Percentiles rank a stretch among this genome's conserved stretches.
These are phyloP conservation scores for Punctoribates punctum DNA, from an alignment of 2,888 invertebrate species.

Conservation along the genomic window DNA sequence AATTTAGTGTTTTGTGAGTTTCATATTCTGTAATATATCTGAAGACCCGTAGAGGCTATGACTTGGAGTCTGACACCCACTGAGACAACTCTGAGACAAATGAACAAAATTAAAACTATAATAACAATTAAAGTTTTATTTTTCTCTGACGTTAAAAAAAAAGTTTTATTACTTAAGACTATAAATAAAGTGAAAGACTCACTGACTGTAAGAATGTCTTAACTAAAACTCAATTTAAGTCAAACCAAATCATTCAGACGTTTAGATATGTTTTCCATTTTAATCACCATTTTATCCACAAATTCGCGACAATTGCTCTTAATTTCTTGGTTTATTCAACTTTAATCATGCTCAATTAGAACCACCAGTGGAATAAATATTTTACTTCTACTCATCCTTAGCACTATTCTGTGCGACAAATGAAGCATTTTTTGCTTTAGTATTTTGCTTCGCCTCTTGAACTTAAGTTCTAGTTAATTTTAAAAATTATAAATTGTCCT, in stretches of 20 bases:
- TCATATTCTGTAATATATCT: background rate
- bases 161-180: background rate
- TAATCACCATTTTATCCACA: too few species aligned
- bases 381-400: too few species aligned
- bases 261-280: background rate
- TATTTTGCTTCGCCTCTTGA: too few species aligned
- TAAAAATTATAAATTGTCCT: too few species aligned
- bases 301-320: too few species aligned
- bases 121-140: conserved; percentile 35
- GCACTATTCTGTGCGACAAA: too few species aligned
- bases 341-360: too few species aligned
- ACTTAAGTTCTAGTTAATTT: too few species aligned
- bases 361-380: too few species aligned
- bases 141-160: background rate
- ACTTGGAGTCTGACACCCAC: conserved; percentile 26
- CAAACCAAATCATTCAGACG: background rate
- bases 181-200: conserved; percentile 5
- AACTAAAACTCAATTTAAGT: background rate
- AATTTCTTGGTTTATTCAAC: too few species aligned
- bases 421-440: too few species aligned
- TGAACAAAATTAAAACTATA: conserved; percentile 32
- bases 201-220: background rate
- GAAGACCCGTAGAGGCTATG: conserved; percentile 3
- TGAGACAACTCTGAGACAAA: conserved; percentile 35
- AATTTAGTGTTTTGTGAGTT: background rate